Conservation (phyloP, 2,888 invertebrate species). For the Cotesia congregata region DNA sequence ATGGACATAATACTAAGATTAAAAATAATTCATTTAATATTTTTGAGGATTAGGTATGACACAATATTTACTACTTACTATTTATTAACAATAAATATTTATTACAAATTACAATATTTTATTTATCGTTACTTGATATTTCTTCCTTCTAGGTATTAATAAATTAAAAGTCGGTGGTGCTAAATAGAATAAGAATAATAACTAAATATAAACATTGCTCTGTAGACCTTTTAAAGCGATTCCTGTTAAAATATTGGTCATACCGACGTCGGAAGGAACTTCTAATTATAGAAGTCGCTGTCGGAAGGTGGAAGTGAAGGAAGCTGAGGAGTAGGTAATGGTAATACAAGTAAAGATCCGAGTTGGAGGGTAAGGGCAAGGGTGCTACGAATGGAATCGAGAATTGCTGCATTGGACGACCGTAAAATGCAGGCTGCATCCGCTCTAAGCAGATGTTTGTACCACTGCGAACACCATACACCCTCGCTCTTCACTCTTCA, state of each 20-base stretch:
- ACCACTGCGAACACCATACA: slow-evolving; percentile 5
- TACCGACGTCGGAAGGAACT: slow-evolving; percentile 54
- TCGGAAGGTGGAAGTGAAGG: slow-evolving; percentile 52
- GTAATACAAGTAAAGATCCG: slow-evolving; percentile 31
- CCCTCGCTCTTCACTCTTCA: background rate
- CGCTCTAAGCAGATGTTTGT: slow-evolving; percentile 66
- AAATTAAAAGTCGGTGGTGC: too few species aligned
- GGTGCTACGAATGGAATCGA: slow-evolving; percentile 57
- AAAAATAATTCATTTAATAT: background rate
- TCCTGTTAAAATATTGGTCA: slow-evolving; percentile 17
- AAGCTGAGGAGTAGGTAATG: slow-evolving; percentile 47
- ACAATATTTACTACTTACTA: too few species aligned
- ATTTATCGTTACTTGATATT: too few species aligned
- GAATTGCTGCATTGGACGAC: slow-evolving; percentile 64
- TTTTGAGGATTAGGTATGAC: slow-evolving; percentile 1
- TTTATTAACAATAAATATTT: too few species aligned
- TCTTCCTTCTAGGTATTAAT: too few species aligned
- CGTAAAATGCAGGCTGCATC: slow-evolving; percentile 69
- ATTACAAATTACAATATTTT: too few species aligned
- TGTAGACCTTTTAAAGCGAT: background rate
- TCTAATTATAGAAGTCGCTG: slow-evolving; percentile 65
- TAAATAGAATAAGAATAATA: background rate
- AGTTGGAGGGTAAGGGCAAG: slow-evolving; percentile 57
- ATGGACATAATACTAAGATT: background rate
- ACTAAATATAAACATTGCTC: background rate